Conservation (phyloP, 2,888 invertebrate species). For the Laspeyria flexula region DNA sequence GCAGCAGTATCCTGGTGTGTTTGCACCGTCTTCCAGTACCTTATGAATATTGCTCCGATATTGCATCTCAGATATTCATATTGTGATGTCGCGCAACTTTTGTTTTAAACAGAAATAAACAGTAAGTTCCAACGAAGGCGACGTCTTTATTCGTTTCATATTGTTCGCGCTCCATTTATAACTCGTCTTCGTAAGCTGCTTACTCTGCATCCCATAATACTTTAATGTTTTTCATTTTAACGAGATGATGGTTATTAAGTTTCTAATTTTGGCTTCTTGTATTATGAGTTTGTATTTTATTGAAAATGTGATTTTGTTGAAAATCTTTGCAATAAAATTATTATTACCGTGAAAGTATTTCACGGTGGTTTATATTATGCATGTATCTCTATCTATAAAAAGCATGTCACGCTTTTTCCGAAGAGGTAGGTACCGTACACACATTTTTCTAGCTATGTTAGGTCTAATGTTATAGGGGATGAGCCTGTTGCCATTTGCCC, state of each 20-base stretch:
- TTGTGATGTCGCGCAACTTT: slow-evolving; percentile 9
- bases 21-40: slow-evolving; percentile 8
- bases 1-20: not conserved
- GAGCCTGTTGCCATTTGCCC: no score
- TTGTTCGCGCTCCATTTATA: not conserved
- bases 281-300: no score
- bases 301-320: no score
- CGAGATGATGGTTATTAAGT: not conserved
- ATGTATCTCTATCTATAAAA: no score
- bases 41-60: slow-evolving; percentile 19
- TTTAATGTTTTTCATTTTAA: not conserved
- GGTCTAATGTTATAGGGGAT: no score
- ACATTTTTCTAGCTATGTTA: no score
- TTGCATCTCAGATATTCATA: slow-evolving; percentile 22
- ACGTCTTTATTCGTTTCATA: not conserved
- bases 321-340: no score
- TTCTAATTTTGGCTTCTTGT: no score
- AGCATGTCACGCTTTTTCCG: no score
- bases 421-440: no score
- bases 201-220: not conserved
- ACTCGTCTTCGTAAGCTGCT: not conserved
- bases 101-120: slow-evolving; percentile 2
- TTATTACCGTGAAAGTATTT: no score
- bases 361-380: no score
- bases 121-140: not conserved